Evolutionary conservation across 1,140 invertebrate species (phyloP).

Genomic region (Carcinoscorpius rotundicauda): DNA sequence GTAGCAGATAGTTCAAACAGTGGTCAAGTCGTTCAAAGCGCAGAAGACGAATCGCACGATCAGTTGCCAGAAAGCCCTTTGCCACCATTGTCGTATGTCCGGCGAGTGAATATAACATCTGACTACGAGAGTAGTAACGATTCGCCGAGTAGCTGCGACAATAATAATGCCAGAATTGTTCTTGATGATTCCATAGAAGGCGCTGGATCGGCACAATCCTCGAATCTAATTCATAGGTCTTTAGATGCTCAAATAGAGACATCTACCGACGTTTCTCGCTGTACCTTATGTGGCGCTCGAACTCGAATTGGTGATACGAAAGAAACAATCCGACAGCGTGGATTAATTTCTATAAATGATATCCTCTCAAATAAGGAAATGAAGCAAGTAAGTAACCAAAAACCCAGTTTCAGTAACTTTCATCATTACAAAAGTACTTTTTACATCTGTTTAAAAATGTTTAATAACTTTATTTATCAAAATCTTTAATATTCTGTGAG

Average conservation of each 20-base stretch:
- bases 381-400: too few relatives aligned
- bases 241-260: not conserved
- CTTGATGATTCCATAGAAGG: too few relatives aligned
- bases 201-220: too few relatives aligned
- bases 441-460: too few relatives aligned
- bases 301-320: not conserved
- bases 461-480: too few relatives aligned
- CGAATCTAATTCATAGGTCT: constrained; percentile 11
- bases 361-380: too few relatives aligned
- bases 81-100: constrained; percentile 12
- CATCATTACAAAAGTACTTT: too few relatives aligned
- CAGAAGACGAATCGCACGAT: constrained; percentile 9
- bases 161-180: constrained; percentile 10
- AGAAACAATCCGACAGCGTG: too few relatives aligned
- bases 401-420: too few relatives aligned
- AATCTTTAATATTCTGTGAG: too few relatives aligned
- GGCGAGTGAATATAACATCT: constrained; percentile 32
- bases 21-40: constrained; percentile 4
- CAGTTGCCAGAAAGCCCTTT: constrained; percentile 8
- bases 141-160: constrained; percentile 34
- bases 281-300: not conserved
- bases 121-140: constrained; percentile 38
- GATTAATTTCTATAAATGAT: too few relatives aligned
- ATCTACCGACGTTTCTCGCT: not conserved
- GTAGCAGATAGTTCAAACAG: constrained; percentile 5